Percentiles rank a stretch among this genome's conserved stretches.
Conservation (phyloP, 2,113 vertebrate species). For the Indri indri region DNA sequence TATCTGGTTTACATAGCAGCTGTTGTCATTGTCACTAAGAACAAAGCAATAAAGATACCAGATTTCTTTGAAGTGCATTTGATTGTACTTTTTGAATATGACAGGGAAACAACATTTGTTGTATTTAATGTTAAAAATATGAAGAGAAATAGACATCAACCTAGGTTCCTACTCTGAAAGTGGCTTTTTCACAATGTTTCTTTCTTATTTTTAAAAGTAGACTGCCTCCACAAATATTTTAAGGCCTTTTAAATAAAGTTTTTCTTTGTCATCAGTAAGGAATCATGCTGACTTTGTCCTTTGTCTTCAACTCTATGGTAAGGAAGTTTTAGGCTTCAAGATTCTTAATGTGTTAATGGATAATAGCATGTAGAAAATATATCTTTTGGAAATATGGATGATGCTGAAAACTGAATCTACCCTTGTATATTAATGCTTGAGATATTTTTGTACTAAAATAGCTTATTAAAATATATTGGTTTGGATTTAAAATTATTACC, state of each 20-base stretch:
- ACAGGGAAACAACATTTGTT: neutral
- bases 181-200: neutral
- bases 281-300: neutral
- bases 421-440: neutral
- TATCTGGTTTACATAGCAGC: slow-evolving; percentile 29
- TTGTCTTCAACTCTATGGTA: neutral
- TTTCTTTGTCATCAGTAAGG: neutral
- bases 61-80: neutral
- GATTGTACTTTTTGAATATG: neutral
- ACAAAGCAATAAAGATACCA: slow-evolving; percentile 3
- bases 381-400: neutral
- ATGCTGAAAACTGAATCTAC: neutral
- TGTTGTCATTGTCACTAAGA: slow-evolving; percentile 36
- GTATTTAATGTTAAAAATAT: neutral
- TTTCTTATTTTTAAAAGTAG: neutral
- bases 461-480: neutral
- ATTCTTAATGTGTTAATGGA: neutral
- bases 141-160: neutral
- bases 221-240: neutral
- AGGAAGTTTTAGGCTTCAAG: neutral
- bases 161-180: neutral
- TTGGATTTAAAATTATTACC: neutral
- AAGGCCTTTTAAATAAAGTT: neutral
- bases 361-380: neutral
- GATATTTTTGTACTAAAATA: neutral